Evolutionary conservation across 2,113 vertebrate species (phyloP).

Genomic region (Tetrao urogallus): DNA sequence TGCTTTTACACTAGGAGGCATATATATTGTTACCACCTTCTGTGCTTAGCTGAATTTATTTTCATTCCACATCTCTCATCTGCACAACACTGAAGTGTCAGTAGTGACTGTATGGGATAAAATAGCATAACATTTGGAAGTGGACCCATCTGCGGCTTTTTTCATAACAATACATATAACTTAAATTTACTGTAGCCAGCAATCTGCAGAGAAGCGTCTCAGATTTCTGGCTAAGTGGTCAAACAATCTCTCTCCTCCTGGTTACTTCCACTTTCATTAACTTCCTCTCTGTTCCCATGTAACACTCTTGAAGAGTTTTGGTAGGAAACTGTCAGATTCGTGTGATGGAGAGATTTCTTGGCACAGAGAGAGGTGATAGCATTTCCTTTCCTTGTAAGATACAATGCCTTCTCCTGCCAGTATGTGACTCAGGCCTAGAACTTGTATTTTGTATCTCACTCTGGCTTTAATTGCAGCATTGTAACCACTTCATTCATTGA

Average conservation of each 20-base stretch:
- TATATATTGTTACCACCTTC: not conserved
- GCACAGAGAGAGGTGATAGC: not conserved
- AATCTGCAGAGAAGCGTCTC: not conserved
- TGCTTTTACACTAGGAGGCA: not conserved
- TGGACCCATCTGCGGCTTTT: not conserved
- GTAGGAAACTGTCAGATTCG: not conserved
- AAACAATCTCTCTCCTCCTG: not conserved
- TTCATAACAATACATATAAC: not conserved
- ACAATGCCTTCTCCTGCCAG: not conserved
- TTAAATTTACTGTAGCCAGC: not conserved
- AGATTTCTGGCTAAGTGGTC: not conserved
- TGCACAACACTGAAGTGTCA: not conserved
- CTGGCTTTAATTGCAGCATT: not conserved
- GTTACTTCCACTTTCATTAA: not conserved
- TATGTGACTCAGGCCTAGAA: not conserved
- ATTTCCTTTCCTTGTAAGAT: not conserved
- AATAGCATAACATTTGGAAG: too few relatives aligned
- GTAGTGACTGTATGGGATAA: not conserved
- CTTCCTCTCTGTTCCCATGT: not conserved
- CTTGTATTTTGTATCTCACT: not conserved
- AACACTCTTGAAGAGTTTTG: not conserved
- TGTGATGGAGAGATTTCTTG: not conserved
- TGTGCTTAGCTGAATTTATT: not conserved
- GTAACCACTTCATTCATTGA: constrained; percentile 22
- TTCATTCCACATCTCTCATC: not conserved